These are phyloP conservation scores for Periphyllus acericola DNA, from an alignment of 2,888 invertebrate species.

Conservation along the genomic window DNA sequence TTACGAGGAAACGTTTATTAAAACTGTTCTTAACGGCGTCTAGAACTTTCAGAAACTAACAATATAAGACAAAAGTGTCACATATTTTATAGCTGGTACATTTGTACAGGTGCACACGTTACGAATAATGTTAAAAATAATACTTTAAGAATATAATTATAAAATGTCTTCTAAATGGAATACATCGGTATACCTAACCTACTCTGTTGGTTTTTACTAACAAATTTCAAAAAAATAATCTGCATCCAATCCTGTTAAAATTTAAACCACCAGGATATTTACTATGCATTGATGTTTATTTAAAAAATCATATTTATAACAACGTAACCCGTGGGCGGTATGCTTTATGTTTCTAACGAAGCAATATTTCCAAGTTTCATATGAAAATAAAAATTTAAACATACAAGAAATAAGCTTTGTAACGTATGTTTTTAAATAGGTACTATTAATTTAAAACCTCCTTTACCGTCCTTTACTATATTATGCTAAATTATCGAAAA, in stretches of 20 bases:
- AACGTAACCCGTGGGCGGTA: too few species aligned
- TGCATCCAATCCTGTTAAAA: neutral
- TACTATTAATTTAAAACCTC: too few species aligned
- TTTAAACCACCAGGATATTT: too few species aligned
- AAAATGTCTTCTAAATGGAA: conserved; percentile 1
- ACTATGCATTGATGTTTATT: too few species aligned
- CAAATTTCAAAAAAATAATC: neutral
- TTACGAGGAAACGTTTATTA: conserved; percentile 58
- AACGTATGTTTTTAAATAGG: too few species aligned
- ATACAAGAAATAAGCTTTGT: too few species aligned
- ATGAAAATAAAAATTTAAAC: too few species aligned
- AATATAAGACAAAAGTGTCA: conserved; percentile 52
- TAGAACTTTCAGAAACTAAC: conserved; percentile 51
- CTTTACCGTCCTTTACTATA: too few species aligned
- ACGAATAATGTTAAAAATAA: conserved; percentile 37
- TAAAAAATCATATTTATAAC: too few species aligned
- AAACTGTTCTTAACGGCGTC: conserved; percentile 52
- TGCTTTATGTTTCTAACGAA: too few species aligned
- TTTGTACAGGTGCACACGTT: conserved; percentile 41
- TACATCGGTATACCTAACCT: neutral
- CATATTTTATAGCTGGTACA: conserved; percentile 37
- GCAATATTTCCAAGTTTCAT: too few species aligned
- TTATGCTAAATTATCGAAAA: too few species aligned
- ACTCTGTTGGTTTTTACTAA: neutral
- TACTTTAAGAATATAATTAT: conserved; percentile 41